These are phyloP conservation scores for Alauda arvensis DNA, from an alignment of 2,797 vertebrate genomes.

Conservation along the genomic window DNA sequence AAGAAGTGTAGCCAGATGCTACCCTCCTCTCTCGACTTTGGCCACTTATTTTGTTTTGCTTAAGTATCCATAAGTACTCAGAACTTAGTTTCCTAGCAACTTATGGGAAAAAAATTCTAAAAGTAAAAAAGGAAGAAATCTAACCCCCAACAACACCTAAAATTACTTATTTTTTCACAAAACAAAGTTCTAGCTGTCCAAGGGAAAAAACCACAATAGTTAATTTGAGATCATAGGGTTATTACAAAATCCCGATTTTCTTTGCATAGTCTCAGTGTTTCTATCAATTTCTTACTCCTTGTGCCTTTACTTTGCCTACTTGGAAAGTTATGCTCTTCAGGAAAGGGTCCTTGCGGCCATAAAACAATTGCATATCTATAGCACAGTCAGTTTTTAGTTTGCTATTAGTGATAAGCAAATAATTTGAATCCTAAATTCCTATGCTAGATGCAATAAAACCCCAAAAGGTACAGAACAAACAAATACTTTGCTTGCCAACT, in stretches of 20 bases:
- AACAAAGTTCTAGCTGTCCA: neutral
- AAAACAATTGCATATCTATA: neutral
- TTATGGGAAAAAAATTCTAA: no score
- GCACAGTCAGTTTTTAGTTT: neutral
- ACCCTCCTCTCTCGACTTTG: no score
- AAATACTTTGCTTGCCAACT: neutral
- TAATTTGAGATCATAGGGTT: neutral
- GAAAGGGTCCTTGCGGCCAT: neutral
- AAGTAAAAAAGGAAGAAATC: no score
- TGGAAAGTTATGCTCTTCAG: neutral
- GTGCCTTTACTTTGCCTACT: neutral
- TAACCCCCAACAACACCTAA: neutral
- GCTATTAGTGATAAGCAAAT: neutral
- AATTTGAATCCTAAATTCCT: neutral
- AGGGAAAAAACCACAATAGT: neutral
- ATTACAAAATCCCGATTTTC: neutral
- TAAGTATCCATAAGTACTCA: no score
- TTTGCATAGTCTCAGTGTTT: neutral
- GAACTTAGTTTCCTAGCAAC: no score
- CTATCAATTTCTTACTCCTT: neutral
- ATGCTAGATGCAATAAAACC: neutral
- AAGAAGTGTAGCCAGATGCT: no score
- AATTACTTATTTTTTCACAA: neutral
- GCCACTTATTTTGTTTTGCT: no score
- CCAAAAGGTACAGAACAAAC: neutral